These are phyloP conservation scores for Borostomias antarcticus DNA, from an alignment of 2,797 vertebrate species.

Conservation along the genomic window DNA sequence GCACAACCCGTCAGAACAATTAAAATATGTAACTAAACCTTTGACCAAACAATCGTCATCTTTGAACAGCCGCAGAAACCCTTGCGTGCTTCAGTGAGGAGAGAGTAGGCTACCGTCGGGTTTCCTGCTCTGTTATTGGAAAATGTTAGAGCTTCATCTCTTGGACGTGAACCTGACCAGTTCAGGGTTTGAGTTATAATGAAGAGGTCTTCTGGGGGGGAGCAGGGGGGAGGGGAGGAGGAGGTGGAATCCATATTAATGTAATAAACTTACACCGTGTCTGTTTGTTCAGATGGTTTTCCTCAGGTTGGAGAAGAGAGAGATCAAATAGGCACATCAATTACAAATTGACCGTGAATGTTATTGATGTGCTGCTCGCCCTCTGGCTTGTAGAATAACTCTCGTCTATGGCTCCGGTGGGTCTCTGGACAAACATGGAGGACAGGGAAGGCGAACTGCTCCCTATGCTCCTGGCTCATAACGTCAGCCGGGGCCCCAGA, in stretches of 20 bases:
- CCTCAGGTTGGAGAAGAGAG: conserved; percentile 56
- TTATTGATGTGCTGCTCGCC: conserved; percentile 74
- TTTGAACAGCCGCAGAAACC: conserved; percentile 19
- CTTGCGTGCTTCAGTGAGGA: conserved; percentile 4
- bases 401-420: conserved; percentile 70
- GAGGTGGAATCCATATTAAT: conserved; percentile 68
- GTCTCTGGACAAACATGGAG: conserved; percentile 73
- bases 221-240: conserved; percentile 39
- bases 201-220: conserved; percentile 62
- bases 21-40: background rate
- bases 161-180: conserved; percentile 55
- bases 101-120: conserved; percentile 35
- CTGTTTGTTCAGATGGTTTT: conserved; percentile 83
- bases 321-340: conserved; percentile 77
- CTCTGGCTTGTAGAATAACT: conserved; percentile 72
- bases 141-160: conserved; percentile 59
- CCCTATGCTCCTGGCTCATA: conserved; percentile 14
- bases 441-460: conserved; percentile 63
- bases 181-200: conserved; percentile 69
- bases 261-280: conserved; percentile 71
- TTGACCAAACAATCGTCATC: conserved; percentile 32
- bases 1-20: too few species aligned
- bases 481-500: conserved; percentile 10
- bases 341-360: conserved; percentile 76
- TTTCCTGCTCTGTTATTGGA: conserved; percentile 48